phyloP scores from a whole-genome alignment of 2,797 vertebrate genomes.

The Eurystomus glaucurus region DNA sequence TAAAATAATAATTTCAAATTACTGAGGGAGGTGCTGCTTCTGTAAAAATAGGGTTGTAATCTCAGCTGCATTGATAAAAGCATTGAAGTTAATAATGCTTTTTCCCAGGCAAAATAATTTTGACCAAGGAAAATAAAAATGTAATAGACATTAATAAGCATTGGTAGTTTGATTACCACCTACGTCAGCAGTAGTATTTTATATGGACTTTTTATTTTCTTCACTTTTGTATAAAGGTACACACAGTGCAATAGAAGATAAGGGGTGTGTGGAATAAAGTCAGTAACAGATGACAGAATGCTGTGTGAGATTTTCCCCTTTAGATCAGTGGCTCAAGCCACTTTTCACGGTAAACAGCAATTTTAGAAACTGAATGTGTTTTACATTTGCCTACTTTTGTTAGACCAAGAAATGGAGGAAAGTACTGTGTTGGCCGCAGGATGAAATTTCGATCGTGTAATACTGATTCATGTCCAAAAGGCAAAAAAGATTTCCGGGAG shows the following conservation, averaged over 20 bases:
- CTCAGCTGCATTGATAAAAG: background rate
- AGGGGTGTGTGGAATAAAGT: too few relatives aligned
- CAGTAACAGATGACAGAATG: background rate
- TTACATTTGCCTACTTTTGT: constrained; percentile 65
- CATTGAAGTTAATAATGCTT: background rate
- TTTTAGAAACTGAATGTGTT: constrained; percentile 10
- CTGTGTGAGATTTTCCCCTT: background rate
- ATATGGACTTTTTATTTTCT: background rate
- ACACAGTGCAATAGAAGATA: background rate
- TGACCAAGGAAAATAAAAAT: background rate
- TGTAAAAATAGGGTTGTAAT: background rate
- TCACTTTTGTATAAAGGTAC: background rate
- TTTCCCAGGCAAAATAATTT: background rate
- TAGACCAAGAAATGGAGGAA: constrained; percentile 95
- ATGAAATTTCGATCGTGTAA: constrained; percentile 99
- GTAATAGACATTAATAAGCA: background rate
- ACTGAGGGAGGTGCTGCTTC: background rate
- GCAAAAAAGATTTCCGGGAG: constrained; percentile 92
- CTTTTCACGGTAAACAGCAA: background rate
- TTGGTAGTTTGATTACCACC: background rate
- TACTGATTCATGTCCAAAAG: constrained; percentile 94
- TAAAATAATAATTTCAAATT: background rate
- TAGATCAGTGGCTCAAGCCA: background rate
- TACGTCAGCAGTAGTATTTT: background rate
- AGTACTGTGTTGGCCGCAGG: constrained; percentile 95